Evolutionary conservation across 2,797 vertebrate genomes (phyloP), one percentile per base, ranked within the genome.

Genomic region (Diceros bicornis): DNA sequence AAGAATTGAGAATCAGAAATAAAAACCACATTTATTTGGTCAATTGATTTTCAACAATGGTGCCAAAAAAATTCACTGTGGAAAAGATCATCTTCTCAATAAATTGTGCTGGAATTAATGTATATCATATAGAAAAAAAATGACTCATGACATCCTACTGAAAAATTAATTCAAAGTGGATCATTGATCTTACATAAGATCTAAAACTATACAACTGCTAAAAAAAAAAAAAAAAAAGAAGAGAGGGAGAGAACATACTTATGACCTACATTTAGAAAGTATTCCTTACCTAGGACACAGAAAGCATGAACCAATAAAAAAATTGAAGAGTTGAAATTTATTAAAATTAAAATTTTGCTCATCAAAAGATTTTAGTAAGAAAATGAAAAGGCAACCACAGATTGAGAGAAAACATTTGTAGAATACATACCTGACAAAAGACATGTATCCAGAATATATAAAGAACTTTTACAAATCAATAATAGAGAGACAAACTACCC

Each of bases 141-240:
- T 61, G 34, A 77, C 8, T 10, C 52, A 75, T 82, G 29, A 77
- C 37, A 68, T 7, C 4, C 6, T 91, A 83, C 61, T 64, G 55
- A 74, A 89, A 96, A 89, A 72, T 78, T 77, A 50, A 86, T 81
- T 91, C 66, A 74, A 52, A 91, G 77, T 89, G 13, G 5, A 66
- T 59, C 21, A 72, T 7, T 87, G 34, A 59, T 20, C 50, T 86
- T 52, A 44, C 12, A 44, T 44, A 82, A 94, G 17, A 83, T 66
- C 62, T 52, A 71, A 78, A 79, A 41, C n/a, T 62, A 79, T 16
- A 72, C 71, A 57, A 64, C 29, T 74, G 20, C 34, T 21, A 29
- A 72, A 50, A 17, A 92, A 62, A 66, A 27, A 66, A 27, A 68
- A 44, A 29, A 79, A 47, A 44, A 62, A 68, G 12, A 41, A 41